Conservation (phyloP, 2,888 invertebrate species). For the Venustoraphidia nigricollis region DNA sequence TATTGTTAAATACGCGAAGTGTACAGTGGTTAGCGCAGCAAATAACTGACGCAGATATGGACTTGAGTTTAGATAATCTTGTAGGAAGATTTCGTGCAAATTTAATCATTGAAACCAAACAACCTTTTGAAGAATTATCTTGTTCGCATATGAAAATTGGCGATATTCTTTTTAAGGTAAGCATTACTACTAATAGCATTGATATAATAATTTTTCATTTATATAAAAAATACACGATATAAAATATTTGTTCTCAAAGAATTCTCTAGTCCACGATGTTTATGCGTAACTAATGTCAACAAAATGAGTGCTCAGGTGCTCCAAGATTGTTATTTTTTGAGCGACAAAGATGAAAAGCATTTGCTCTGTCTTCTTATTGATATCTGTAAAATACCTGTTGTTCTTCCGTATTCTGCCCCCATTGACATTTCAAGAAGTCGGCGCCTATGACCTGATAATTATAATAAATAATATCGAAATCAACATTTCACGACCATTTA, state of each 20-base stretch:
- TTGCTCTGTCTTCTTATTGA: too few species aligned
- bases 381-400: too few species aligned
- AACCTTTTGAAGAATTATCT: conserved; percentile 62
- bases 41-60: conserved; percentile 34
- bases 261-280: neutral
- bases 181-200: conserved; percentile 4
- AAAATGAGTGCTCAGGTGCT: conserved; percentile 1
- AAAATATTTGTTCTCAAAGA: too few species aligned
- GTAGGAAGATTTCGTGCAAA: conserved; percentile 82
- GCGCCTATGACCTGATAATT: too few species aligned
- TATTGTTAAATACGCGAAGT: conserved; percentile 66
- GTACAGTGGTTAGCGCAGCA: conserved; percentile 51
- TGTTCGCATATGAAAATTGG: conserved; percentile 55
- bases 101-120: conserved; percentile 56
- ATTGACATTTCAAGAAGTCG: too few species aligned
- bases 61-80: conserved; percentile 38
- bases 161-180: conserved; percentile 45
- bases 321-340: conserved; percentile 3
- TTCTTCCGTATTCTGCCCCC: too few species aligned
- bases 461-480: too few species aligned
- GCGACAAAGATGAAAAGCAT: too few species aligned
- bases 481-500: too few species aligned
- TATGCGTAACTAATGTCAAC: neutral
- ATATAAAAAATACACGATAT: too few species aligned
- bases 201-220: too few species aligned